A percentile compares a stretch with the other conserved stretches of the same genome.
Evolutionary conservation across 2,113 vertebrate species (phyloP).

Genomic region (Brachyhypopomus gauderio): DNA sequence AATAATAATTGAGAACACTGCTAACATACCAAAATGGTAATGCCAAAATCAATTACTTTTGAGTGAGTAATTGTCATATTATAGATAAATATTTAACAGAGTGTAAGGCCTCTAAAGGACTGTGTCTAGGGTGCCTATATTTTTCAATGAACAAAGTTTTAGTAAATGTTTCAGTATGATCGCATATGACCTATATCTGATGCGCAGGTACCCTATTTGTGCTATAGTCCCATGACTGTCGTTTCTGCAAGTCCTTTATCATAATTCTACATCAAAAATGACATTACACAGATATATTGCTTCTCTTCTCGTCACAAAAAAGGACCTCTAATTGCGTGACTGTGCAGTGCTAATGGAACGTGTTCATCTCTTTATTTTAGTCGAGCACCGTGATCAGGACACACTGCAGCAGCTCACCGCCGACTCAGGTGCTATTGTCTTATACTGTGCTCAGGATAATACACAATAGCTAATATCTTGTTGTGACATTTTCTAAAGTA

Average conservation of each 20-base stretch:
- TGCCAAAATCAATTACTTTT: neutral
- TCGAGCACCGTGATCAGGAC: slow-evolving; percentile 43
- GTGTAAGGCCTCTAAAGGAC: neutral
- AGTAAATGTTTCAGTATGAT: neutral
- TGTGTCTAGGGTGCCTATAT: neutral
- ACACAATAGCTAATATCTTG: slow-evolving; percentile 43
- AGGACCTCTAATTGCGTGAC: slow-evolving; percentile 34
- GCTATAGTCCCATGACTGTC: neutral
- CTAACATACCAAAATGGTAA: neutral
- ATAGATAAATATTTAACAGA: neutral
- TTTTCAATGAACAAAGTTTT: neutral
- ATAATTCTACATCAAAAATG: slow-evolving; percentile 28
- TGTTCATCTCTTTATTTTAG: slow-evolving; percentile 52
- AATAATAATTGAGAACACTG: neutral
- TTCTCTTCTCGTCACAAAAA: slow-evolving; percentile 35
- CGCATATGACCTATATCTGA: neutral
- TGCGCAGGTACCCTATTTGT: neutral
- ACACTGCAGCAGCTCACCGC: slow-evolving; percentile 35
- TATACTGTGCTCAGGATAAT: slow-evolving; percentile 57
- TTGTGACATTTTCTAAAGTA: slow-evolving; percentile 53
- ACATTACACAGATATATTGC: slow-evolving; percentile 24
- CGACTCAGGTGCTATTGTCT: slow-evolving; percentile 47
- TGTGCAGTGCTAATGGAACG: slow-evolving; percentile 56
- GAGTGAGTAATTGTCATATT: neutral
- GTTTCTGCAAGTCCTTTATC: neutral